phyloP scores from a whole-genome alignment of 2,113 vertebrate genomes.

The Daubentonia madagascariensis region DNA sequence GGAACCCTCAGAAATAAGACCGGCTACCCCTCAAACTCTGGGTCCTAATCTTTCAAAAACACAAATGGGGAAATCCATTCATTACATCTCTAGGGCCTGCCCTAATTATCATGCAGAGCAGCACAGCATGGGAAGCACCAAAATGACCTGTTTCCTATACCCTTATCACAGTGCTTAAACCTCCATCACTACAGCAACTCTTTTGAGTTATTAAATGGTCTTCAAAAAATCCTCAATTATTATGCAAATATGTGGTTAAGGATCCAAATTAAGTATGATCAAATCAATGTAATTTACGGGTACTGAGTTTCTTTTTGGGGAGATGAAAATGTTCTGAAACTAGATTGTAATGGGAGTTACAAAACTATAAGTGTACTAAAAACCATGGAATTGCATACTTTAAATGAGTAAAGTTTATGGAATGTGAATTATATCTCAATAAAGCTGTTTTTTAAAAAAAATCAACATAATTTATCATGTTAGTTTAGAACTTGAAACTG shows the following conservation, averaged over 20 bases:
- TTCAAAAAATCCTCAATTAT: neutral
- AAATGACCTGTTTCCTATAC: neutral
- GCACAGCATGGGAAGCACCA: neutral
- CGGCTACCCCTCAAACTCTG: neutral
- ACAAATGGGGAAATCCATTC: neutral
- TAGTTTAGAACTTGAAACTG: neutral
- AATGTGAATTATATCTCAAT: conserved; percentile 14
- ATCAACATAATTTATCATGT: conserved; percentile 4
- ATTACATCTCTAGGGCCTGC: neutral
- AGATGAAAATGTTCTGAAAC: conserved; percentile 32
- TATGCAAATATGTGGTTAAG: neutral
- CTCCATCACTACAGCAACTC: neutral
- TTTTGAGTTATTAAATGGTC: neutral
- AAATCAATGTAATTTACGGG: neutral
- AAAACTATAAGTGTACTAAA: neutral
- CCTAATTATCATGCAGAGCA: neutral
- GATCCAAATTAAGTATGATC: neutral
- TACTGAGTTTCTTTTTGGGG: neutral
- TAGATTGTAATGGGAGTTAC: neutral
- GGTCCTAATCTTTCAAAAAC: neutral
- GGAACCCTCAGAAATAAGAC: neutral
- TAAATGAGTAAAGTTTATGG: conserved; percentile 9
- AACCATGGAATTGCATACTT: neutral
- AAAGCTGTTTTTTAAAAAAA: neutral
- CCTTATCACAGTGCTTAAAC: neutral